Base-by-base conservation (phyloP, 2,888 invertebrate species). In the Dichetophora obliterata region DNA sequence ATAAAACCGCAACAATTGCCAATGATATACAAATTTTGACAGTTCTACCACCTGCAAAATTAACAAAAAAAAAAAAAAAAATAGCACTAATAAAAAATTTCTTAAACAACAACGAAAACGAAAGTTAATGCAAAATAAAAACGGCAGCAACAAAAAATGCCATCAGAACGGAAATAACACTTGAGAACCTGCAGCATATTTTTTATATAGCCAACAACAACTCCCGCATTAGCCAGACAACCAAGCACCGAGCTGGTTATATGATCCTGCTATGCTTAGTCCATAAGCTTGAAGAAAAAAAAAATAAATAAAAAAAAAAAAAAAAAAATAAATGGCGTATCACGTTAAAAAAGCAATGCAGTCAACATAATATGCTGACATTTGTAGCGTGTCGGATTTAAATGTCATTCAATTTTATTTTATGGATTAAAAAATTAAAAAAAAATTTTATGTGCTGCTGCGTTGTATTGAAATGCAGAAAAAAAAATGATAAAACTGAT, bases 371-470 rank as follows among this genome's bases (percentile, higher is more conserved):
- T 77, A 75, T 75, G 76, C 76, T 76, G 78, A 78, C 75, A 78
- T 75, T 75, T 75, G 70, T 79, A 79, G 48, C 68, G 75, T 78
- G 78, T 76, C 76, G 76, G 79, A 79, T 79, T 78, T 75, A 73
- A 79, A 77, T 79, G 75, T 78, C 79, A 79, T 75, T 78, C 65
- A 76, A 76, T 73, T 74, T 68, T 79, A 52, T 75, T 50, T 34
- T n/a, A 34, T 22, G n/a, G 22, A 48, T 69, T 69, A 31, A 43
- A 27, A 27, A 27, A n/a, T n/a, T n/a, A n/a, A 8, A 8, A 5
- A 24, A 24, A 43, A 22, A 31, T 43, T 43, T 48, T 37, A 52
- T 54, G 27, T 16, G 24, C 16, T 54, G 19, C n/a, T 54, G 11
- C 27, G 31, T 24, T 6, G 37, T 52, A 48, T 9, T n/a, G 6